Evolutionary conservation across 2,797 vertebrate species (phyloP).

Genomic region (Malurus splendens): DNA sequence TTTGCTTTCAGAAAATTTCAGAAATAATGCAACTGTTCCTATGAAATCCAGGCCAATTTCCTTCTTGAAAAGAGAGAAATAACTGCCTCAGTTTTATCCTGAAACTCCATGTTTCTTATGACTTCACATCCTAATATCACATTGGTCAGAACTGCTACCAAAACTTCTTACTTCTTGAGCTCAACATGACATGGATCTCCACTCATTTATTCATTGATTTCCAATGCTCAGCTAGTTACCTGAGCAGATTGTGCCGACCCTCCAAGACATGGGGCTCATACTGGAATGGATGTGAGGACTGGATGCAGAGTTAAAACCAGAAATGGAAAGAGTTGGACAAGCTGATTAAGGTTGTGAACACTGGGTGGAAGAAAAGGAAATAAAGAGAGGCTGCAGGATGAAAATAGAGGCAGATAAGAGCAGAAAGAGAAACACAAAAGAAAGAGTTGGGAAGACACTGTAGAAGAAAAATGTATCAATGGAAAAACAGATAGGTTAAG

Average conservation of each 20-base stretch:
- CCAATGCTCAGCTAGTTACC: background rate
- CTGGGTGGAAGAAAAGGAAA: background rate
- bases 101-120: background rate
- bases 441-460: background rate
- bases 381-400: background rate
- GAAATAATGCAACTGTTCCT: background rate
- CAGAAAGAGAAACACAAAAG: background rate
- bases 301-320: background rate
- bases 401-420: background rate
- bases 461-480: background rate
- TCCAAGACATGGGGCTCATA: background rate
- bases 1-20: background rate
- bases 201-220: background rate
- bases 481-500: background rate
- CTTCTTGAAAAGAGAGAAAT: background rate
- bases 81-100: background rate
- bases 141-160: background rate
- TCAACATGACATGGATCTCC: background rate
- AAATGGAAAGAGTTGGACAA: background rate
- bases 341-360: background rate
- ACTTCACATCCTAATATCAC: background rate
- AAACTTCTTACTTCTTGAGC: background rate
- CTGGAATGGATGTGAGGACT: background rate
- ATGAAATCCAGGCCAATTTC: background rate
- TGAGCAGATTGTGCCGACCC: background rate